Evolutionary conservation across 2,888 invertebrate species (phyloP), one percentile per base, ranked within the genome.

Genomic region (Chymomyza procnemis): DNA sequence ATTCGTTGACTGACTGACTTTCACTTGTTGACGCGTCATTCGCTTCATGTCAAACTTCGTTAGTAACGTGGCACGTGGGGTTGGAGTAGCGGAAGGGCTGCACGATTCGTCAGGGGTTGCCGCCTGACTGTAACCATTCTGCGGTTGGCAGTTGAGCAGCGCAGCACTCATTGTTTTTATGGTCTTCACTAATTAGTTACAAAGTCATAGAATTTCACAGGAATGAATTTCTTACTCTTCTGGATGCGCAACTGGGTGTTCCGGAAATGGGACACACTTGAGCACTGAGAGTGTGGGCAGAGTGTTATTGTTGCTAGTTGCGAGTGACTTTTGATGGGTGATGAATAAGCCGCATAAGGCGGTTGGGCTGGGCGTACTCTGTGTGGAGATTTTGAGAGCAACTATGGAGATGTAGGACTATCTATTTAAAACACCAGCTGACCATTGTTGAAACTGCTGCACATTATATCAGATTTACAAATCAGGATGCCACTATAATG

Each of bases 181-280:
- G 89, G 82, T 73, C 83, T 79, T 80, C 76, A 83, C 89, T 89
- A 89, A 89, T 89, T 89, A 89, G 89, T 89, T 85, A 87, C 88
- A 75, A 86, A 88, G 86, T 88, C 89, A 76, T 88, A 82, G 88
- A 87, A 83, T 88, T 89, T 84, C 69, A 83, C 77, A 85, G 74
- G 69, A 76, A 87, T 83, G 79, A 81, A n/a, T n/a, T n/a, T n/a
- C 80, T 75, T 76, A 12, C 34, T 12, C 34, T 78, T 78, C 21
- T 18, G 34, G 68, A n/a, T n/a, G n/a, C n/a, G 64, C 67, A 67
- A 41, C 26, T 26, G 26, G 1, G 26, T 1, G 34, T 12, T 41
- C 60, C 61, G 59, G 64, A 67, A 64, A 64, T 30, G 46, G 22
- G 46, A 18, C 0, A 48, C 61, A 34, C 19, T 47, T 54, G 30